Conservation (phyloP, 2,888 invertebrate genomes). For the Epinotia ramella region DNA sequence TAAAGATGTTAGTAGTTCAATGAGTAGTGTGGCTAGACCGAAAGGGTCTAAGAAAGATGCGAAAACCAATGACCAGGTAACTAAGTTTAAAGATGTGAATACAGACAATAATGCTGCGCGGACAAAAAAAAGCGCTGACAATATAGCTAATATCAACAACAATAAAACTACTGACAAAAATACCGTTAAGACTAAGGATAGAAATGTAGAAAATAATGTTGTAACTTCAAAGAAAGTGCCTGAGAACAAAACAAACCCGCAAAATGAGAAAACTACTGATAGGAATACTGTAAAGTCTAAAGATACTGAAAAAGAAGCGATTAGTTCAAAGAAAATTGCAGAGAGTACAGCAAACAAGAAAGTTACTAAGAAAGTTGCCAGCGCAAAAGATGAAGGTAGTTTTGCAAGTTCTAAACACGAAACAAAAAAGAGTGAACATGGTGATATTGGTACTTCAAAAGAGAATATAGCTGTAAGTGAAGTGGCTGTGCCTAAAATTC, state of each 20-base stretch:
- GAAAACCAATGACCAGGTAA: conserved; percentile 2
- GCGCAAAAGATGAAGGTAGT: not conserved
- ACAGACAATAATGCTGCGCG: conserved; percentile 39
- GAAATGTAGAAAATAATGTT: not conserved
- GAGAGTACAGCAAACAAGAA: not conserved
- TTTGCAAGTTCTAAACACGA: conserved; percentile 32
- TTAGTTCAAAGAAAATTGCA: not conserved
- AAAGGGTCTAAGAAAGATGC: conserved; percentile 1
- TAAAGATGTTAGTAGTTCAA: not conserved
- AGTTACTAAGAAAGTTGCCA: not conserved
- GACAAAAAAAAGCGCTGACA: conserved; percentile 35
- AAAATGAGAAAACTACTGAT: conserved; percentile 36
- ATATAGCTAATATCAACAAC: conserved; percentile 23
- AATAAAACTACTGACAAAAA: conserved; percentile 45
- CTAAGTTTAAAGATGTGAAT: conserved; percentile 10
- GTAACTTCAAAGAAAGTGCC: not conserved
- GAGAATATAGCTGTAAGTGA: conserved; percentile 37
- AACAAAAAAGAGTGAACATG: conserved; percentile 41
- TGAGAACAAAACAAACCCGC: not conserved
- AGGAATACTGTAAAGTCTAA: conserved; percentile 37
- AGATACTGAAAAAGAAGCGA: conserved; percentile 1
- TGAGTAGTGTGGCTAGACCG: not conserved
- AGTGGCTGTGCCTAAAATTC: conserved; percentile 30
- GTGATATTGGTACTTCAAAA: conserved; percentile 28
- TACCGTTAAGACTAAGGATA: not conserved